Conservation (phyloP, 2,113 vertebrate species). For the Sisor rabdophorus region DNA sequence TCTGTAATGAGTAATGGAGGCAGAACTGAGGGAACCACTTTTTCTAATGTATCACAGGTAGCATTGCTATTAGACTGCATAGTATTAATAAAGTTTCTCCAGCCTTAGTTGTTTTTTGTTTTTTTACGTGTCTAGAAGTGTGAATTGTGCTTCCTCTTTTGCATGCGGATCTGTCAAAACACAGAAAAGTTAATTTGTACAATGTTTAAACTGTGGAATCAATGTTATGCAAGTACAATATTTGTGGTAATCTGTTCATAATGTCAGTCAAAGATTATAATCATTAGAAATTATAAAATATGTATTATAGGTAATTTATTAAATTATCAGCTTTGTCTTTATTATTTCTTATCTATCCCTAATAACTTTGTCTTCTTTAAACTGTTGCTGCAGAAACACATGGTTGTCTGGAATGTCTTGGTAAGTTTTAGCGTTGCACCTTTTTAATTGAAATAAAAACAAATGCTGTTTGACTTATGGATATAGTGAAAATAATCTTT, state of each 20-base stretch:
- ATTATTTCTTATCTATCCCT: too few species aligned
- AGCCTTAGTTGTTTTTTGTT: background rate
- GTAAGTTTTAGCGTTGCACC: too few species aligned
- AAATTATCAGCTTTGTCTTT: too few species aligned
- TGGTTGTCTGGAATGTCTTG: too few species aligned
- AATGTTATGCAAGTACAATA: background rate
- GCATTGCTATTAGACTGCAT: constrained; percentile 1
- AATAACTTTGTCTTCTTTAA: too few species aligned
- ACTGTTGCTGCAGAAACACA: too few species aligned
- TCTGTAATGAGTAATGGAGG: constrained; percentile 64
- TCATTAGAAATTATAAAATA: background rate
- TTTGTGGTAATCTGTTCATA: background rate
- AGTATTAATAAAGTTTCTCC: background rate
- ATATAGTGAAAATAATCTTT: too few species aligned
- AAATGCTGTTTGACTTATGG: too few species aligned
- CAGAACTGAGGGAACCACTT: constrained; percentile 56
- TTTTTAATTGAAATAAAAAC: too few species aligned
- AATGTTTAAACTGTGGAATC: background rate
- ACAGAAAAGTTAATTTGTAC: background rate
- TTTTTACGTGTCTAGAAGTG: background rate
- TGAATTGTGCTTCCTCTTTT: constrained; percentile 17
- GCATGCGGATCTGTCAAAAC: constrained; percentile 9
- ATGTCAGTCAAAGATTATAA: background rate
- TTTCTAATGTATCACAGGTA: background rate
- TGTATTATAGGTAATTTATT: too few species aligned